Conservation (phyloP, 2,888 invertebrate genomes). For the Heliconius aoede region DNA sequence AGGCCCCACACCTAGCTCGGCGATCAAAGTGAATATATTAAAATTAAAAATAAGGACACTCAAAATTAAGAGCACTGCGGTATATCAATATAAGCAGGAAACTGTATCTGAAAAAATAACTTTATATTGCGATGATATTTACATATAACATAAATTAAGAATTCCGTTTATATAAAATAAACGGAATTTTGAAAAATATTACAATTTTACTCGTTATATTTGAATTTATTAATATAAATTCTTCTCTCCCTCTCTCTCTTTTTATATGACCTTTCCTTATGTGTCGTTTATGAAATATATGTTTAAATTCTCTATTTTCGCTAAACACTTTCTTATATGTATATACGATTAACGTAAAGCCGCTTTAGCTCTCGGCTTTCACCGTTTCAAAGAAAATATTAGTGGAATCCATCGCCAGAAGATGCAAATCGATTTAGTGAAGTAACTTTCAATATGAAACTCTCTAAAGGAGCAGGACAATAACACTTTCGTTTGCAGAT, state of each 20-base stretch:
- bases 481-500: conserved; percentile 48
- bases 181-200: background rate
- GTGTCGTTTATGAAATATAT: background rate
- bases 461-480: conserved; percentile 40
- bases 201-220: background rate
- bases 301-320: background rate
- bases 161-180: too few relatives aligned
- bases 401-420: background rate
- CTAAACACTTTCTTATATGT: too few relatives aligned
- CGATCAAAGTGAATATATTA: conserved; percentile 33
- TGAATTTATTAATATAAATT: background rate
- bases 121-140: background rate
- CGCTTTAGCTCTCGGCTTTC: background rate
- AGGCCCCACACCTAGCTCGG: conserved; percentile 28
- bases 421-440: conserved; percentile 7
- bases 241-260: background rate
- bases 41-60: conserved; percentile 35
- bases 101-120: background rate
- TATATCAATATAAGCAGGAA: conserved; percentile 13
- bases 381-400: background rate
- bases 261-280: background rate
- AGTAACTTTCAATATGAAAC: conserved; percentile 17
- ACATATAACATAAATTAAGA: too few relatives aligned
- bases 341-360: background rate
- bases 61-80: conserved; percentile 31